Evolutionary conservation across 1,140 invertebrate genomes (phyloP).

Genomic region (Halesus radiatus): DNA sequence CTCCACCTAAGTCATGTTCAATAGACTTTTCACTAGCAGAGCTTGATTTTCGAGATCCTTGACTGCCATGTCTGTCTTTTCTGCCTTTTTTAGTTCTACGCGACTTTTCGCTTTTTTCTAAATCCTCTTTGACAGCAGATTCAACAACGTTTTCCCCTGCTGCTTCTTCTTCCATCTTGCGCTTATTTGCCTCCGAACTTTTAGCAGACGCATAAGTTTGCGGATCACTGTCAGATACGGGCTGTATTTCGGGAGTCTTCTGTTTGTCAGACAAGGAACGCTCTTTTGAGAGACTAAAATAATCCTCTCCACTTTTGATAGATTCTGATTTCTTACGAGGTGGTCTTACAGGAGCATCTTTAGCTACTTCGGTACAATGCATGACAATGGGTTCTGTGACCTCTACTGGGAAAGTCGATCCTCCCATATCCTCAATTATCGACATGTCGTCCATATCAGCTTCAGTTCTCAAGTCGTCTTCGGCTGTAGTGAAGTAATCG

Average conservation of each 20-base stretch:
- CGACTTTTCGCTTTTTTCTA: constrained; percentile 63
- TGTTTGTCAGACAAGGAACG: constrained; percentile 65
- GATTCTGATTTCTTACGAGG: constrained; percentile 71
- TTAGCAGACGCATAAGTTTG: constrained; percentile 75
- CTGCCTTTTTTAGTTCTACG: constrained; percentile 62
- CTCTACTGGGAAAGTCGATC: constrained; percentile 49
- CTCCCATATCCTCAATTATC: constrained; percentile 74
- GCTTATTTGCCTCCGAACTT: constrained; percentile 68
- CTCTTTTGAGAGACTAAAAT: constrained; percentile 71
- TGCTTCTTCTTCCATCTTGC: constrained; percentile 47
- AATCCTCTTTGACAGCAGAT: constrained; percentile 58
- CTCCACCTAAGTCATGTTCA: constrained; percentile 61
- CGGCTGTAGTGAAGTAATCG: constrained; percentile 81
- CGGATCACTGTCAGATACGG: constrained; percentile 70
- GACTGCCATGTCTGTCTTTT: constrained; percentile 61
- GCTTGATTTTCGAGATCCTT: constrained; percentile 67
- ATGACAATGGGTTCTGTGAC: constrained; percentile 43
- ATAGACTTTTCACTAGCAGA: constrained; percentile 65
- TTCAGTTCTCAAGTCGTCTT: constrained; percentile 86
- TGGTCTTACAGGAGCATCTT: constrained; percentile 64
- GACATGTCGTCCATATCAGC: constrained; percentile 89
- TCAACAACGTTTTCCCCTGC: neutral
- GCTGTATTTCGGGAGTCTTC: constrained; percentile 66
- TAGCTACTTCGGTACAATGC: constrained; percentile 59
- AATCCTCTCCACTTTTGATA: constrained; percentile 71